Evolutionary conservation across 2,797 vertebrate species (phyloP), one percentile per base, ranked within the genome.

Genomic region (Nannoperca australis): DNA sequence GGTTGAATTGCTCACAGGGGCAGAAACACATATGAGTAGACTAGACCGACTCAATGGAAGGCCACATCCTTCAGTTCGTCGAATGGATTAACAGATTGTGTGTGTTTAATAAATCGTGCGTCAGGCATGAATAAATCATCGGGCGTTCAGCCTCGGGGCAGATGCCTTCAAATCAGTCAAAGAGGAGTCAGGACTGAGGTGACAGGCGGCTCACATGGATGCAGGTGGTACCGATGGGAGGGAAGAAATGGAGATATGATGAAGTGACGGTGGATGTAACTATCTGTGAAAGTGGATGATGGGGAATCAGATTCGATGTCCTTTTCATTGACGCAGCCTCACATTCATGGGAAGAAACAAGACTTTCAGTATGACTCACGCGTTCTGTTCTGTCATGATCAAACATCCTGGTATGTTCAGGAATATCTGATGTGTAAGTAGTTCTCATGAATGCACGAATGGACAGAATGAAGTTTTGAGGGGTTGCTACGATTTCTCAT

Each of bases 91-190:
- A 90, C 76, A 78, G 76, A 86, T 66, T 70, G 70, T 71, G 40
- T 72, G 70, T 68, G 73, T 78, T 89, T 73, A 88, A 89, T 89
- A 89, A 90, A 82, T 79, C 32, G 73, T 89, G 62, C 2, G 38
- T 83, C 83, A 69, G 78, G 70, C 76, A 91, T 91, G 82, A 89
- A 90, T 91, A 78, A 91, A 83, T 77, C 71, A 92, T 83, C 1
- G 1, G 45, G 45, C 6, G 7, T 30, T 73, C 54, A 7, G 38
- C 20, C 72, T 65, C 47, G 0, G 17, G 70, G 74, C 78, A 74
- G 24, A 63, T 15, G 59, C 45, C 76, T 79, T 83, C 78, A 82
- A 45, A 76, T 84, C 62, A 55, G 61, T 79, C 71, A 59, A 65
- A 65, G 67, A 34, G 63, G 64, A 78, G 72, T 38, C 36, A 20